Evolutionary conservation across 2,888 invertebrate species (phyloP).

Genomic region (Sepiola atlantica): DNA sequence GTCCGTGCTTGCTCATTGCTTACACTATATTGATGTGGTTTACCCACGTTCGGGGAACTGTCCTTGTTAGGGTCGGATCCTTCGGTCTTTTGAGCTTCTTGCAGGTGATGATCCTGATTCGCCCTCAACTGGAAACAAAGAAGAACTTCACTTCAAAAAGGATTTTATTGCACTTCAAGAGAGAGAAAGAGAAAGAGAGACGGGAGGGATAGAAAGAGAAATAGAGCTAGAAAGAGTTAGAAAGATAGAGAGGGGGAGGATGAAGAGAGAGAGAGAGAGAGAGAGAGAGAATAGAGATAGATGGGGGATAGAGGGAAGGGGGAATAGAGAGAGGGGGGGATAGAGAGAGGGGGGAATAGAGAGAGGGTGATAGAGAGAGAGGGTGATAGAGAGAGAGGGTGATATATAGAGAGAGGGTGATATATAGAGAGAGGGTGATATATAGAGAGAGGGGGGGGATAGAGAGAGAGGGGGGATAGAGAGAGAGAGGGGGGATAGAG

Average conservation of each 20-base stretch:
- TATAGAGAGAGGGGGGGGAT: background rate
- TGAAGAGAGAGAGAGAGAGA: background rate
- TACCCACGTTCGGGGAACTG: constrained; percentile 52
- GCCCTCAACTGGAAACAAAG: constrained; percentile 78
- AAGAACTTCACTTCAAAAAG: background rate
- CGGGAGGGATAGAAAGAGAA: background rate
- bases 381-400: no score
- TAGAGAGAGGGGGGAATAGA: no score
- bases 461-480: no score
- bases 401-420: no score
- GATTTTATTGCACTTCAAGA: background rate
- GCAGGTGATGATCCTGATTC: constrained; percentile 78
- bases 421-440: no score
- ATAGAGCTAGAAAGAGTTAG: background rate
- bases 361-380: no score
- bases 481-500: no score
- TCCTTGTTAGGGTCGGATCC: constrained; percentile 49
- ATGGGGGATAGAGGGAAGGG: background rate
- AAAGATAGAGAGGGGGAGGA: background rate
- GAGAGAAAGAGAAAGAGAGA: background rate
- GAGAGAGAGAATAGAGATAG: background rate
- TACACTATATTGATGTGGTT: constrained; percentile 76
- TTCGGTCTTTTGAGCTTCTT: constrained; percentile 55
- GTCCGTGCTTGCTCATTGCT: constrained; percentile 78
- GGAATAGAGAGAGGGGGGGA: background rate